phyloP scores from a whole-genome alignment of 2,113 vertebrate genomes.

The Antechinus flavipes region DNA sequence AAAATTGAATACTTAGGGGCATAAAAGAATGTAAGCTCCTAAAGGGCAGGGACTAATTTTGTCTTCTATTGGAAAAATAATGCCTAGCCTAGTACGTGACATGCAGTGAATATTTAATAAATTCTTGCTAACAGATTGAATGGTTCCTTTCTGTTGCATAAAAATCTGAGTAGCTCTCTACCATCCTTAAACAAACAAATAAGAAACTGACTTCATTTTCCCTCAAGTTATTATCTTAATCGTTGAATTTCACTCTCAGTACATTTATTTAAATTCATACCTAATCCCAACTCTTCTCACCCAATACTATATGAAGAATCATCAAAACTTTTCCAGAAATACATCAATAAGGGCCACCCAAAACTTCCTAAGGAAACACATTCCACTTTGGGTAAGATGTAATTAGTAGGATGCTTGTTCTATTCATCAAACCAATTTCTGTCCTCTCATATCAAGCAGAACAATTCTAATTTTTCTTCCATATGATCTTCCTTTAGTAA shows the following conservation, averaged over 20 bases:
- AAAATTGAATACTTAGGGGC: not conserved
- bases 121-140: not conserved
- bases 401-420: not conserved
- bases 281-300: not conserved
- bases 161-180: not conserved
- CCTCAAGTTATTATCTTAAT: not conserved
- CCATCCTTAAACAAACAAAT: not conserved
- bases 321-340: not conserved
- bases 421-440: not conserved
- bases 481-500: not conserved
- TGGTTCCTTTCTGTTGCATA: not conserved
- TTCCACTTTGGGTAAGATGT: not conserved
- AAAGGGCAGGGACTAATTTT: not conserved
- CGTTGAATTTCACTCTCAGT: not conserved
- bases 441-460: not conserved
- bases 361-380: not conserved
- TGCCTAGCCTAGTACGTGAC: not conserved
- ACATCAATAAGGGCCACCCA: not conserved
- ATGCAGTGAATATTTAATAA: not conserved
- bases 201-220: not conserved
- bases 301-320: not conserved
- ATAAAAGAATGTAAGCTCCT: not conserved
- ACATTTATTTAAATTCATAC: not conserved
- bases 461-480: not conserved
- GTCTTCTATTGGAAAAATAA: not conserved